phyloP scores from a whole-genome alignment of 2,797 vertebrate genomes.

The Rhynchotus rufescens region DNA sequence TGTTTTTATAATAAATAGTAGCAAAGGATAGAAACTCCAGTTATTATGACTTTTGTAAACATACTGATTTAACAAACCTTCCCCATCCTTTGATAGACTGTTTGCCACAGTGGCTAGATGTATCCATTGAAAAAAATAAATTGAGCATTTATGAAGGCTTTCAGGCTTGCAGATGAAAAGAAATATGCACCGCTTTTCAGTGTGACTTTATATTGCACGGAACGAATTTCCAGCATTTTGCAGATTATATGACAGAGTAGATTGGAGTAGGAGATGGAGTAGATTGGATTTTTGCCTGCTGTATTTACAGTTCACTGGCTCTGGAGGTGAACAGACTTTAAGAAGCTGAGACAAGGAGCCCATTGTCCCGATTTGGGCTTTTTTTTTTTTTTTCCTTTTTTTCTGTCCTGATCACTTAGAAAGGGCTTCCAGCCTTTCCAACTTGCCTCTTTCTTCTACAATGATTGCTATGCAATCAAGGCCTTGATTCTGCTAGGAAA shows the following conservation, averaged over 20 bases:
- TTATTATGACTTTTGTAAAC: conserved; percentile 40
- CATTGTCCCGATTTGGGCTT: background rate
- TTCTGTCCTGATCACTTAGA: background rate
- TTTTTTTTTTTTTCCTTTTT: background rate
- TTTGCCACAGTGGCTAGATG: background rate
- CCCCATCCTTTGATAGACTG: background rate
- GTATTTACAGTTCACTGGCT: background rate
- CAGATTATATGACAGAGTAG: background rate
- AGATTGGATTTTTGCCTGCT: background rate
- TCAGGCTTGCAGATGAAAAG: background rate
- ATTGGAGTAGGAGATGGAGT: background rate
- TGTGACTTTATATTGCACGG: rapidly evolving
- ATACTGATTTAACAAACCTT: background rate
- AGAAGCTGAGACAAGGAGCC: background rate
- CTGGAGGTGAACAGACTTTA: background rate
- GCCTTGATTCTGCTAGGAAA: background rate
- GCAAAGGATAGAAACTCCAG: background rate
- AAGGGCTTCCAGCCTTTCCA: background rate
- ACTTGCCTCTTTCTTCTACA: background rate
- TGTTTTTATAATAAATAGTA: conserved; percentile 13
- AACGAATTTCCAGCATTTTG: rapidly evolving
- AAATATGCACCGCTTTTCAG: rapidly evolving
- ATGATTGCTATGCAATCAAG: background rate
- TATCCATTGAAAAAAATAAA: background rate
- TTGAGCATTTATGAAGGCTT: rapidly evolving